These are phyloP conservation scores for Dinocampus coccinellae DNA, from an alignment of 2,888 invertebrate genomes.

Conservation along the genomic window DNA sequence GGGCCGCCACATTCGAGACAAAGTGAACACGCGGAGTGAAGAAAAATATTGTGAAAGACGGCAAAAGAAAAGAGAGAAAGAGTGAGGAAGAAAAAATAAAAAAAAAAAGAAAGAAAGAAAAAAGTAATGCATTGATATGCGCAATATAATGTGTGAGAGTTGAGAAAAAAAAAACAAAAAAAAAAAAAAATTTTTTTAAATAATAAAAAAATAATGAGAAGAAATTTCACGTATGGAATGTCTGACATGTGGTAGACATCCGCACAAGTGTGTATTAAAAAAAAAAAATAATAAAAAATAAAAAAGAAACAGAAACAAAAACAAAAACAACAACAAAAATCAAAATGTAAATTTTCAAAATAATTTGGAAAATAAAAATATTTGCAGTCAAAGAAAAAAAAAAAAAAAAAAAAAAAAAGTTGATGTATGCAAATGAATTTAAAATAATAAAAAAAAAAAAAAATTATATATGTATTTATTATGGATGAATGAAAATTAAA, in stretches of 20 bases:
- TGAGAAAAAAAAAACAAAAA: conserved; percentile 30
- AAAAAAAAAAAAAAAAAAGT: not conserved
- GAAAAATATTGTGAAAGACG: too few relatives aligned
- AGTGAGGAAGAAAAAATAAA: conserved; percentile 9
- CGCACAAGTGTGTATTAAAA: conserved; percentile 50
- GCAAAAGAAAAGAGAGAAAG: not conserved
- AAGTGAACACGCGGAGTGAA: too few relatives aligned
- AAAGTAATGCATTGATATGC: conserved; percentile 14
- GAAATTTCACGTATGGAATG: conserved; percentile 51
- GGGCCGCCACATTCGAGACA: not conserved
- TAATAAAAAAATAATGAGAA: too few relatives aligned
- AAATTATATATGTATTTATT: not conserved
- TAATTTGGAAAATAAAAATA: not conserved
- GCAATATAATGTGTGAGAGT: conserved; percentile 24
- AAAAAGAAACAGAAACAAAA: too few relatives aligned
- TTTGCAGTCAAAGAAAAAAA: not conserved
- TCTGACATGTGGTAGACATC: conserved; percentile 64
- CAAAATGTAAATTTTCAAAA: not conserved
- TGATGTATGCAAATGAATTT: not conserved
- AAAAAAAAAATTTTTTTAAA: too few relatives aligned
- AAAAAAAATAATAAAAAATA: conserved; percentile 13
- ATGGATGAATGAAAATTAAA: conserved; percentile 16
- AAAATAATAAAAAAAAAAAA: too few relatives aligned
- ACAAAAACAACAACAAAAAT: too few relatives aligned
- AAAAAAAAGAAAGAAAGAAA: conserved; percentile 10